Evolutionary conservation across 2,888 invertebrate species (phyloP).

Genomic region (Drosophila meridionalis): DNA sequence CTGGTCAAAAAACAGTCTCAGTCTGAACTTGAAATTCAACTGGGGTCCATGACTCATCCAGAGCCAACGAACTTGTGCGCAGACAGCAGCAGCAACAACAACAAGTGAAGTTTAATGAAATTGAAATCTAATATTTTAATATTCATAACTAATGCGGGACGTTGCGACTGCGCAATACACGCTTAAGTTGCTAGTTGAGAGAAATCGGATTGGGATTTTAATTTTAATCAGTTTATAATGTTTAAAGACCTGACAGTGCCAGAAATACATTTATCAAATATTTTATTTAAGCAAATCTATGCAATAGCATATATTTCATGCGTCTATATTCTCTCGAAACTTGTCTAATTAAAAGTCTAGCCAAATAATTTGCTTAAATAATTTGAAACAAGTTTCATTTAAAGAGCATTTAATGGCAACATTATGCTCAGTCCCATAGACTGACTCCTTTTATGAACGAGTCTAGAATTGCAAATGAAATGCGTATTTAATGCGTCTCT

Average conservation of each 20-base stretch:
- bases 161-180: background rate
- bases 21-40: slow-evolving; percentile 43
- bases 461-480: background rate
- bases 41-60: slow-evolving; percentile 30
- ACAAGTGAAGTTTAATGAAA: slow-evolving; percentile 7
- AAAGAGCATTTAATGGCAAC: background rate
- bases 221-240: background rate
- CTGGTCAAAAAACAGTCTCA: slow-evolving; percentile 25
- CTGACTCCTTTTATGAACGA: background rate
- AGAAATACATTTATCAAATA: background rate
- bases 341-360: slow-evolving; percentile 3
- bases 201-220: background rate
- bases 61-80: slow-evolving; percentile 51
- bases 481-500: slow-evolving; percentile 83
- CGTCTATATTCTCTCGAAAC: background rate
- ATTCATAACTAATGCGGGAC: slow-evolving; percentile 1
- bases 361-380: background rate
- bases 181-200: background rate
- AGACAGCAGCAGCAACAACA: slow-evolving; percentile 1
- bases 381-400: background rate
- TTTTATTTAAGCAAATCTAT: background rate
- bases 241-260: background rate
- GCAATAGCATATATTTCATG: background rate
- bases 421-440: background rate
- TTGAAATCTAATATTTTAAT: background rate